Percentiles rank a stretch among this genome's conserved stretches.
Conservation (phyloP, 2,888 invertebrate genomes). For the Temnothorax ravouxi region DNA sequence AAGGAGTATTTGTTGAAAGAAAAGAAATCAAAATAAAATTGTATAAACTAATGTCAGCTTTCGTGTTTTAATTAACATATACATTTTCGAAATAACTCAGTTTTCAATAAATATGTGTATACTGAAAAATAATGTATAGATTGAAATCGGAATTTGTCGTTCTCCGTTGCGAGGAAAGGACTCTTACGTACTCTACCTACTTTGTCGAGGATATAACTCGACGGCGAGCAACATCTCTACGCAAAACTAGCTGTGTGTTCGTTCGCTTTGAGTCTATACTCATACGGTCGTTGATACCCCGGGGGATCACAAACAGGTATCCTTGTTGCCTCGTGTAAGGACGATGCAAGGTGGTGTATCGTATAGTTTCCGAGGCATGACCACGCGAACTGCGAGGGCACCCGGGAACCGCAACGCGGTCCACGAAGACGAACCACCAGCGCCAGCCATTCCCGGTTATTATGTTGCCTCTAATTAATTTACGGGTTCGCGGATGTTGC, state of each 20-base stretch:
- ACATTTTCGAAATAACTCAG: neutral
- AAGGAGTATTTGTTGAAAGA: neutral
- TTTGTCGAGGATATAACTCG: conserved; percentile 45
- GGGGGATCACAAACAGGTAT: conserved; percentile 75
- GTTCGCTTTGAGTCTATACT: conserved; percentile 72
- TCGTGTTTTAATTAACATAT: conserved; percentile 9
- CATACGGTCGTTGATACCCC: conserved; percentile 77
- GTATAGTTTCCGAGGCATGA: conserved; percentile 72
- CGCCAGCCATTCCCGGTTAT: conserved; percentile 76
- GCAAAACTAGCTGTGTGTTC: conserved; percentile 58
- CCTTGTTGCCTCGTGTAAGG: conserved; percentile 75
- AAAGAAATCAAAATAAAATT: neutral
- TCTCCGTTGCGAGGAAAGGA: neutral
- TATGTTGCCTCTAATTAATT: conserved; percentile 82
- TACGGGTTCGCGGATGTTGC: conserved; percentile 75
- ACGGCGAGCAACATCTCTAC: conserved; percentile 53
- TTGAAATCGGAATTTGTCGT: neutral
- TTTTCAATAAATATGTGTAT: neutral
- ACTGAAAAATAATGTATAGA: neutral
- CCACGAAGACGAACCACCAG: conserved; percentile 71
- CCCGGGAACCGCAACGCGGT: conserved; percentile 62
- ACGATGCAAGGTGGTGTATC: conserved; percentile 62
- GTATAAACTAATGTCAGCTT: neutral
- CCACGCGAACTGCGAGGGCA: conserved; percentile 66
- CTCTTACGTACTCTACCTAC: conserved; percentile 47